Conservation (phyloP, 2,797 vertebrate species). For the Spatula versicolor region DNA sequence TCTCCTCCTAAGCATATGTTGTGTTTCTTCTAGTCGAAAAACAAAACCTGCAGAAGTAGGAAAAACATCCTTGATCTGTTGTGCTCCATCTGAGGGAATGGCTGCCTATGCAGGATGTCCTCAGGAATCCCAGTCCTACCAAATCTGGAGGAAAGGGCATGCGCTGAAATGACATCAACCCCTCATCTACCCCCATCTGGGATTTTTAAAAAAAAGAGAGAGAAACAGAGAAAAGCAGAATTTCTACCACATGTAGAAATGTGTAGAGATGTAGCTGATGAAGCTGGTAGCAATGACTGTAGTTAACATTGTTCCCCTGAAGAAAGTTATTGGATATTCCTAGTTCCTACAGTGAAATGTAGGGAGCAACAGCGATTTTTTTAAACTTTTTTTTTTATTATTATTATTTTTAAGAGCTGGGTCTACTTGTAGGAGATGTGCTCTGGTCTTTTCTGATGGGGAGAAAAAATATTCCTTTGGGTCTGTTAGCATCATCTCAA, state of each 20-base stretch:
- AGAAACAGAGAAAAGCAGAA: neutral
- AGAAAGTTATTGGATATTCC: neutral
- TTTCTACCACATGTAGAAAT: neutral
- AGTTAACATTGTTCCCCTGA: neutral
- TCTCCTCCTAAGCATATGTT: neutral
- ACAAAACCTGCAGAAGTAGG: neutral
- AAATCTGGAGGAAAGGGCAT: neutral
- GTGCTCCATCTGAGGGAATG: neutral
- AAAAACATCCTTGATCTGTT: neutral
- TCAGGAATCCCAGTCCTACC: neutral
- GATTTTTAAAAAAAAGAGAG: neutral
- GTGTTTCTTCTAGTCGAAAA: slow-evolving; percentile 1
- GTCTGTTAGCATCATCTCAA: neutral
- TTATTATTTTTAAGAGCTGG: neutral
- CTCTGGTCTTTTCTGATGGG: neutral
- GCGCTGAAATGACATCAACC: neutral
- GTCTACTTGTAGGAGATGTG: neutral
- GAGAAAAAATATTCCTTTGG: neutral
- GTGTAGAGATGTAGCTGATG: neutral
- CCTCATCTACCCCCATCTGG: no score
- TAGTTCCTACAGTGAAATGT: neutral
- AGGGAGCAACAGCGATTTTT: neutral
- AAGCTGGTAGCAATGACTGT: neutral
- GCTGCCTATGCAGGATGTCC: neutral
- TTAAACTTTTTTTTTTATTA: no score